phyloP scores from a whole-genome alignment of 2,888 invertebrate species.

The Elysia crispata region DNA sequence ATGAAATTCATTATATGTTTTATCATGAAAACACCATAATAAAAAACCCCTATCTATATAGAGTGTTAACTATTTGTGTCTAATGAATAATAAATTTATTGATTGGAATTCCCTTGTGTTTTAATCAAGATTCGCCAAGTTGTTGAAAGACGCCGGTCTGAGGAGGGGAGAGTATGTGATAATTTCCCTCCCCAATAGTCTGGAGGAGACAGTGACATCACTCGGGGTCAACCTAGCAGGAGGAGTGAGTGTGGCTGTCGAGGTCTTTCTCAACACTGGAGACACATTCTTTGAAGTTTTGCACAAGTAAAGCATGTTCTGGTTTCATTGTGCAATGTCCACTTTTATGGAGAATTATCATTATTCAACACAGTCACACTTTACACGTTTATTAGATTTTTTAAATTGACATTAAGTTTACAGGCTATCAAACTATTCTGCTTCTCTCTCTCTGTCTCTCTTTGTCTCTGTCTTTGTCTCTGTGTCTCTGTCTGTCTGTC shows the following conservation, averaged over 20 bases:
- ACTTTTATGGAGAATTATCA: background rate
- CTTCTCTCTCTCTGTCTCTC: too few species aligned
- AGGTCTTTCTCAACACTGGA: slow-evolving; percentile 24
- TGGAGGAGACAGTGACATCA: slow-evolving; percentile 6
- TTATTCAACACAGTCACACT: background rate
- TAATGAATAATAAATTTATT: too few species aligned
- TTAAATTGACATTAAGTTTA: too few species aligned
- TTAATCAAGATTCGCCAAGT: slow-evolving; percentile 13
- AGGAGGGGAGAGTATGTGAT: slow-evolving; percentile 25
- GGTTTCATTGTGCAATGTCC: background rate
- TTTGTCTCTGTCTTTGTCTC: too few species aligned
- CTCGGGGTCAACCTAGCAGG: slow-evolving; percentile 17
- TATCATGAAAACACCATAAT: too few species aligned
- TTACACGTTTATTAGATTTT: background rate
- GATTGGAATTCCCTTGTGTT: too few species aligned
- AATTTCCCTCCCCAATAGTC: background rate
- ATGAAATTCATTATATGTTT: too few species aligned
- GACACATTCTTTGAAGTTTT: slow-evolving; percentile 32
- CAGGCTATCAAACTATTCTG: too few species aligned
- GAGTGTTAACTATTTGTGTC: too few species aligned
- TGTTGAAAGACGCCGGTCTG: slow-evolving; percentile 19
- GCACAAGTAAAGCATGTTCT: slow-evolving; percentile 4
- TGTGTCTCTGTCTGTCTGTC: too few species aligned
- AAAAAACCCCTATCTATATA: too few species aligned
- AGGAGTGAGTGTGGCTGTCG: slow-evolving; percentile 20